Evolutionary conservation across 2,797 vertebrate species (phyloP).

Genomic region (Aldrovandia affinis): DNA sequence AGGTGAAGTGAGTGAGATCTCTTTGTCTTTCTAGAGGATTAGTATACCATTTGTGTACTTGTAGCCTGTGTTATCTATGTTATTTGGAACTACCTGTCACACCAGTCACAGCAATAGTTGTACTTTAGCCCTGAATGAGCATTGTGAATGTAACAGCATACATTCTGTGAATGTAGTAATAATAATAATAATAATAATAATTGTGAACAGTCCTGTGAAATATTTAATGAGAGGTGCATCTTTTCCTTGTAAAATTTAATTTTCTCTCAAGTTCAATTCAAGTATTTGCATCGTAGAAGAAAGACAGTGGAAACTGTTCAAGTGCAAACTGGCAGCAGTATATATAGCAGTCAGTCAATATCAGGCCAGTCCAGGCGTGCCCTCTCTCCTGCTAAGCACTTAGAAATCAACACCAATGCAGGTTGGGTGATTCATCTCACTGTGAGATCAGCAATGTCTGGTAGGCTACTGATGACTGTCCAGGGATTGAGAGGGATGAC

Average conservation of each 20-base stretch:
- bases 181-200: background rate
- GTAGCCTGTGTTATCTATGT: background rate
- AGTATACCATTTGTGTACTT: background rate
- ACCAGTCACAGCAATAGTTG: background rate
- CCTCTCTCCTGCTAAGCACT: background rate
- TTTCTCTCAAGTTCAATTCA: background rate
- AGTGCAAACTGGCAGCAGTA: background rate
- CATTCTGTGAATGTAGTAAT: constrained; percentile 61
- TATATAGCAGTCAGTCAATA: constrained; percentile 38
- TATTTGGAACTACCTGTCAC: background rate
- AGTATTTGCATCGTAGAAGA: background rate
- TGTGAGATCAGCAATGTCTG: background rate
- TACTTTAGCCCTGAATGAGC: background rate
- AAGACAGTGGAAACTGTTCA: background rate
- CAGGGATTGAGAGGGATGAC: background rate
- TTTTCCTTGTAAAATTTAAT: no score
- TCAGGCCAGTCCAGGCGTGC: constrained; percentile 39
- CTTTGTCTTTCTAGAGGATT: background rate
- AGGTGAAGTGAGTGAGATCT: background rate
- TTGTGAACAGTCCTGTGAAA: background rate
- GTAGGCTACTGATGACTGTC: no score
- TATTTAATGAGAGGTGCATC: no score
- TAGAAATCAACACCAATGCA: background rate
- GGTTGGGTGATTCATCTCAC: background rate
- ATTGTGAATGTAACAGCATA: constrained; percentile 20